phyloP scores from a whole-genome alignment of 2,888 invertebrate species.

The Rhingia rostrata region DNA sequence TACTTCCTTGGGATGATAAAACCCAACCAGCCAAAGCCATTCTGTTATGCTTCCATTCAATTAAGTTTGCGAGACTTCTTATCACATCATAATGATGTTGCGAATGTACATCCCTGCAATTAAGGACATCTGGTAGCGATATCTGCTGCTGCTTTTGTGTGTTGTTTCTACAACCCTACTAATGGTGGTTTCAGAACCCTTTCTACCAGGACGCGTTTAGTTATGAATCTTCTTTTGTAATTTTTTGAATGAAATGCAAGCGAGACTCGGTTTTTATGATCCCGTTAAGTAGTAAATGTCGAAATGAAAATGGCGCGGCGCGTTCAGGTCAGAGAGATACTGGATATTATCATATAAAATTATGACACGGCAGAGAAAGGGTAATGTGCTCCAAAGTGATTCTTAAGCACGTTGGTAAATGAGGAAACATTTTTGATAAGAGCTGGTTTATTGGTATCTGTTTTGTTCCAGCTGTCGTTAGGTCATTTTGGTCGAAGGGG shows the following conservation, averaged over 20 bases:
- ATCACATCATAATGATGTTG: constrained; percentile 46
- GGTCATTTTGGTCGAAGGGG: no score
- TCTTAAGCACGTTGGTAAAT: constrained; percentile 14
- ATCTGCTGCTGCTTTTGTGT: not conserved
- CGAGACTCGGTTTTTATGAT: constrained; percentile 38
- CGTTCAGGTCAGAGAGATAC: not conserved
- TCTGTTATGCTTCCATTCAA: constrained; percentile 53
- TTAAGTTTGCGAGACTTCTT: constrained; percentile 57
- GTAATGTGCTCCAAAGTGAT: constrained; percentile 55
- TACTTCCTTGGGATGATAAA: constrained; percentile 23
- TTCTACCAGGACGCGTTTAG: not conserved
- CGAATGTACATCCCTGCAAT: constrained; percentile 55
- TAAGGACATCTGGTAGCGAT: constrained; percentile 61
- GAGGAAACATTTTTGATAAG: constrained; percentile 24
- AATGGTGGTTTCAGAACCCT: not conserved
- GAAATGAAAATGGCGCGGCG: not conserved
- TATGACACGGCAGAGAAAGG: constrained; percentile 27
- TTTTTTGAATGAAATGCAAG: constrained; percentile 63
- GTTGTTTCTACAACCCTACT: no score
- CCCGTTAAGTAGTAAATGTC: not conserved
- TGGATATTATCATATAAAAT: constrained; percentile 42
- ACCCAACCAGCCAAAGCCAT: not conserved
- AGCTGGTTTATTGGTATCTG: not conserved
- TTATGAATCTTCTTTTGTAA: constrained; percentile 33
- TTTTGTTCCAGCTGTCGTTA: no score